Evolutionary conservation across 1,140 invertebrate species (phyloP).

Genomic region (Dreissena polymorpha): DNA sequence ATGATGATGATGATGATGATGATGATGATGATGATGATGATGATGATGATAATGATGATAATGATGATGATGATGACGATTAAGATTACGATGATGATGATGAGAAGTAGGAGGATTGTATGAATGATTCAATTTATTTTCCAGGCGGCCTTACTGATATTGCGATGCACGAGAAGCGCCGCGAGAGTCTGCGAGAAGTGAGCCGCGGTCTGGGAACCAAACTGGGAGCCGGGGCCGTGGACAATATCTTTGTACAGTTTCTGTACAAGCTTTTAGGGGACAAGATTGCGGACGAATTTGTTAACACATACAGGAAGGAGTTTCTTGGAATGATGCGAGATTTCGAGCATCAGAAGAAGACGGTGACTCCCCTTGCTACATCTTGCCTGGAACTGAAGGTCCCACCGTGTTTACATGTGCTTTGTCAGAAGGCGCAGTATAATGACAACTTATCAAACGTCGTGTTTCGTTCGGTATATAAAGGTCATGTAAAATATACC

Average conservation of each 20-base stretch:
- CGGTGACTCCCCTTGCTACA: constrained; percentile 23
- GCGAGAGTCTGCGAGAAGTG: constrained; percentile 33
- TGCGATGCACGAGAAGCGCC: constrained; percentile 42
- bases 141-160: constrained; percentile 48
- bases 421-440: constrained; percentile 46
- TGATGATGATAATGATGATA: no score
- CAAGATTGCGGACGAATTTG: constrained; percentile 30
- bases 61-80: no score
- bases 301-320: constrained; percentile 29
- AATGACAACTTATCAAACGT: constrained; percentile 40
- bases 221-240: constrained; percentile 32
- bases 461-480: constrained; percentile 36
- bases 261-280: constrained; percentile 47
- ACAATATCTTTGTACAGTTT: constrained; percentile 49
- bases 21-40: no score
- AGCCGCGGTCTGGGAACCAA: constrained; percentile 29
- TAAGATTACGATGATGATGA: no score
- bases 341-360: constrained; percentile 40
- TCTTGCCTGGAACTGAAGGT: constrained; percentile 29
- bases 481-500: constrained; percentile 38
- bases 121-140: no score
- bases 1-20: no score
- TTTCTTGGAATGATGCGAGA: constrained; percentile 44
- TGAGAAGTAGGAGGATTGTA: no score
- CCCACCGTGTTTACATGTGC: constrained; percentile 32